phyloP scores from a whole-genome alignment of 2,888 invertebrate genomes.

The Philereme vetulata region DNA sequence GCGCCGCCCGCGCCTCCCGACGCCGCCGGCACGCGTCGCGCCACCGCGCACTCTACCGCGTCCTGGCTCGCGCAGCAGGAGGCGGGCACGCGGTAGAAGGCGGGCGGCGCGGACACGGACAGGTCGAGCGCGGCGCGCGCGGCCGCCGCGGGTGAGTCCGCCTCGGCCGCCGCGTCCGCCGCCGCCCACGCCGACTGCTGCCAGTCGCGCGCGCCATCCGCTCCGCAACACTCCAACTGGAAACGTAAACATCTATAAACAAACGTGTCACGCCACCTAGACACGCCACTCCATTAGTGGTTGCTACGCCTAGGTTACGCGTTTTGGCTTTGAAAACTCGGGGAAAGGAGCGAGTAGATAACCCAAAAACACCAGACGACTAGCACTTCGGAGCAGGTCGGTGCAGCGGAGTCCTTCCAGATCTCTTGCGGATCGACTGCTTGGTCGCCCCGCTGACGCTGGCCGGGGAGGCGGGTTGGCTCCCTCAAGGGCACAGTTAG shows the following conservation, averaged over 20 bases:
- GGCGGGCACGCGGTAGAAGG: constrained; percentile 65
- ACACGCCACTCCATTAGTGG: too few relatives aligned
- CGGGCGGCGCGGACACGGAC: constrained; percentile 61
- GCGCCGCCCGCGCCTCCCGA: constrained; percentile 39
- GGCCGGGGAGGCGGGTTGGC: too few relatives aligned
- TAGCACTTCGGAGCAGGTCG: too few relatives aligned
- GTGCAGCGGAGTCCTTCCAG: too few relatives aligned
- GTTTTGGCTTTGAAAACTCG: too few relatives aligned
- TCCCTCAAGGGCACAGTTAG: too few relatives aligned
- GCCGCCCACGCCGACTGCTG: constrained; percentile 63
- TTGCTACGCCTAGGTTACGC: too few relatives aligned
- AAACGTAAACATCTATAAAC: not conserved
- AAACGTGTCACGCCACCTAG: too few relatives aligned
- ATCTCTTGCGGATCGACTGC: too few relatives aligned
- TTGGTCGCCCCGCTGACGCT: too few relatives aligned
- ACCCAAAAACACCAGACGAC: too few relatives aligned
- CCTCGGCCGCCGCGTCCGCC: constrained; percentile 92
- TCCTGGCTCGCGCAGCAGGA: constrained; percentile 59
- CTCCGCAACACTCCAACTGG: constrained; percentile 96
- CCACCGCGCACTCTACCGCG: constrained; percentile 39
- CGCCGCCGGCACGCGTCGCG: constrained; percentile 57
- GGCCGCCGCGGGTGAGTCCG: constrained; percentile 83
- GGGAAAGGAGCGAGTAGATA: too few relatives aligned
- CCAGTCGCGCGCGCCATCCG: constrained; percentile 97
- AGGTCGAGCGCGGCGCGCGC: constrained; percentile 57